phyloP scores from a whole-genome alignment of 2,797 vertebrate species.

The Phrynocephalus vlangalii region DNA sequence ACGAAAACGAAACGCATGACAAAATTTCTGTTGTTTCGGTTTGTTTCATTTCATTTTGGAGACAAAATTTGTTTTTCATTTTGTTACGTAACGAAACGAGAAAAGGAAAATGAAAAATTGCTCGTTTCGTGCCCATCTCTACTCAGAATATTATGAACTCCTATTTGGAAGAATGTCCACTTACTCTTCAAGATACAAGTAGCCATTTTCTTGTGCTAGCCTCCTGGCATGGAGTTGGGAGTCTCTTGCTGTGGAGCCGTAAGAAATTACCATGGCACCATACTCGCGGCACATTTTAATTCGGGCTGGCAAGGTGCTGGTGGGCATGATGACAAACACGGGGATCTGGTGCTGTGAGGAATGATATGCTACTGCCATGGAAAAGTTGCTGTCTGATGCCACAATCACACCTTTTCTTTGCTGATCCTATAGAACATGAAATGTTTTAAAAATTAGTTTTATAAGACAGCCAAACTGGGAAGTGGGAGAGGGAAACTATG shows the following conservation, averaged over 20 bases:
- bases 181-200: constrained; percentile 92
- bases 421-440: constrained; percentile 79
- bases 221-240: constrained; percentile 84
- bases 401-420: constrained; percentile 92
- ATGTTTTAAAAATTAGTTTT: not conserved
- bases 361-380: constrained; percentile 90
- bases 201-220: constrained; percentile 86
- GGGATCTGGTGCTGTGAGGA: constrained; percentile 86
- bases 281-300: constrained; percentile 88
- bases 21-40: too few relatives aligned
- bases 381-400: constrained; percentile 88
- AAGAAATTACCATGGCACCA: constrained; percentile 90
- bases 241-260: constrained; percentile 81
- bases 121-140: too few relatives aligned
- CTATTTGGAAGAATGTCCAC: constrained; percentile 51
- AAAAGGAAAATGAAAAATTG: too few relatives aligned
- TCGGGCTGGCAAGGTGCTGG: constrained; percentile 78
- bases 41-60: too few relatives aligned
- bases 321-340: constrained; percentile 87
- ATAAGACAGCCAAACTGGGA: not conserved
- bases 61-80: too few relatives aligned
- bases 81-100: too few relatives aligned
- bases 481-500: too few relatives aligned
- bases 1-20: too few relatives aligned
- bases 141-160: not conserved